These are phyloP conservation scores for Gibbula magus DNA, from an alignment of 2,888 invertebrate genomes.

Conservation along the genomic window DNA sequence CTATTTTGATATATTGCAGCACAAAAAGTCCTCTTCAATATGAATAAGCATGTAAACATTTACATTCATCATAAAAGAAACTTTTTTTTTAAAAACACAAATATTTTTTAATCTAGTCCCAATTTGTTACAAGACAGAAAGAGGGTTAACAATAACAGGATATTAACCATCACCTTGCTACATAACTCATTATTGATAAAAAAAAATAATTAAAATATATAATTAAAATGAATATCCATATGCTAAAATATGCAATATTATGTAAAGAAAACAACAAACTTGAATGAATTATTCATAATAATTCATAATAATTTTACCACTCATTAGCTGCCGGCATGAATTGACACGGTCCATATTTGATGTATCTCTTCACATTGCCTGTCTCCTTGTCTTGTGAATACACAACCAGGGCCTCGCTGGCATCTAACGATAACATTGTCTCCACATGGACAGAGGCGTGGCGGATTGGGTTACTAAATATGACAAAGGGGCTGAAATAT, in stretches of 20 bases:
- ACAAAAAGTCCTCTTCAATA: background rate
- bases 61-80: too few species aligned
- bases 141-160: too few species aligned
- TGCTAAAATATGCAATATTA: background rate
- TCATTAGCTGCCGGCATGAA: slow-evolving; percentile 69
- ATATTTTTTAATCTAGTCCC: too few species aligned
- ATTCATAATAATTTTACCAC: slow-evolving; percentile 69
- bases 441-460: slow-evolving; percentile 57
- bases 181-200: too few species aligned
- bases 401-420: slow-evolving; percentile 69
- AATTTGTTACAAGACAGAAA: too few species aligned
- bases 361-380: slow-evolving; percentile 58
- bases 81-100: too few species aligned
- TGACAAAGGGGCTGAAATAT: slow-evolving; percentile 62
- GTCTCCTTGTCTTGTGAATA: slow-evolving; percentile 57
- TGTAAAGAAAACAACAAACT: background rate
- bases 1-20: background rate
- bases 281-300: too few species aligned
- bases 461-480: slow-evolving; percentile 60
- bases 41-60: too few species aligned
- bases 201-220: background rate
- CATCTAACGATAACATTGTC: slow-evolving; percentile 64
- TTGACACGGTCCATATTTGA: slow-evolving; percentile 69
- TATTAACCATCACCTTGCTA: too few species aligned
- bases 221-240: background rate